Percentiles rank a stretch among this genome's conserved stretches.
These are phyloP conservation scores for Erynnis tages DNA, from an alignment of 2,888 invertebrate species.

Conservation along the genomic window DNA sequence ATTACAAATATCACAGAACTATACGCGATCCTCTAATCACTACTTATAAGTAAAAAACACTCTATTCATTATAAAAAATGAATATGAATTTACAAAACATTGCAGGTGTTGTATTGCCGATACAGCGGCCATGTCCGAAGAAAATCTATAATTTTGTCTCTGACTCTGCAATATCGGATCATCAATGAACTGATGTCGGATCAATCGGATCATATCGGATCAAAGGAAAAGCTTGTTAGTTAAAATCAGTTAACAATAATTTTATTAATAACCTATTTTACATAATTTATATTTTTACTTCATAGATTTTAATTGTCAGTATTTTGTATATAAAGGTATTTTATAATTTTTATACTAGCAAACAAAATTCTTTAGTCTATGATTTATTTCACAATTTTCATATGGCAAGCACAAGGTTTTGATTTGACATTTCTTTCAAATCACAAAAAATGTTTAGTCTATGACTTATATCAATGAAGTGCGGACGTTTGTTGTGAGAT, in stretches of 20 bases:
- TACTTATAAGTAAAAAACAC: conserved; percentile 75
- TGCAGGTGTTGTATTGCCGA: conserved; percentile 80
- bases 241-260: conserved; percentile 18
- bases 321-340: too few relatives aligned
- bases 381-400: conserved; percentile 12
- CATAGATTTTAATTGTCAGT: neutral
- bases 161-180: conserved; percentile 47
- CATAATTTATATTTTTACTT: conserved; percentile 1
- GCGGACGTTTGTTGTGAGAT: conserved; percentile 71
- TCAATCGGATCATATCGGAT: conserved; percentile 9
- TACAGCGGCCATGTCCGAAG: conserved; percentile 80
- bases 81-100: conserved; percentile 77
- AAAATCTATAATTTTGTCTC: conserved; percentile 80
- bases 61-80: conserved; percentile 76
- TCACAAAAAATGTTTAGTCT: conserved; percentile 57
- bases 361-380: neutral
- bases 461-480: conserved; percentile 68
- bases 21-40: conserved; percentile 69
- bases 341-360: neutral
- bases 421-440: conserved; percentile 21
- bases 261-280: neutral
- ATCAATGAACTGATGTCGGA: too few relatives aligned
- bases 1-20: conserved; percentile 85
- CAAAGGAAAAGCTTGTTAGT: conserved; percentile 32
- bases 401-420: conserved; percentile 18